Evolutionary conservation across 2,888 invertebrate genomes (phyloP), one percentile per base, ranked within the genome.

Genomic region (Drosophila mayaguana): DNA sequence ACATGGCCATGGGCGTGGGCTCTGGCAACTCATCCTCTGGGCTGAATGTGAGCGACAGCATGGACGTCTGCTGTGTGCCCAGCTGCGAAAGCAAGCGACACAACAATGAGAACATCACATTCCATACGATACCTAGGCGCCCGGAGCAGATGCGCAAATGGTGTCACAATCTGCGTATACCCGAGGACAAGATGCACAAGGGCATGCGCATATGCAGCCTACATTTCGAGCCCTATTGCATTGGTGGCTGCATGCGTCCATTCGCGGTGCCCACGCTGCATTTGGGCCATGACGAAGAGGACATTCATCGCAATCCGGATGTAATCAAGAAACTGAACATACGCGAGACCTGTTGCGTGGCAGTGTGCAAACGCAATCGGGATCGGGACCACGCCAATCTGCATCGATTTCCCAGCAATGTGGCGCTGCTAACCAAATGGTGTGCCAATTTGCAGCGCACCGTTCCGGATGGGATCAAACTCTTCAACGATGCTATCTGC

Each of bases 271-370:
- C 91, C 50, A 91, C 91, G 0, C 59, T 91, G 8, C 78, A 90
- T 3, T 46, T 91, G 66, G 91, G 91, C 0, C 91, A 91, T 55
- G 89, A 92, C 12, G 91, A 91, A 53, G 77, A 86, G 5, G 89
- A 92, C 56, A 91, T 91, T 5, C 88, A 88, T 62, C 87, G 85
- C 9, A 91, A 91, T 80, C 91, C 91, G 9, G 91, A 92, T 63
- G 91, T 92, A 18, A 91, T 91, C 8, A 91, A 91, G 63, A 91
- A 91, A 62, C 71, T 91, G 1, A 91, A 92, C 60, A 91, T 91
- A 22, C 81, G 91, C 0, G 91, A 91, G 65, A 91, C 91, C 0
- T 91, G 91, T 56, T 91, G 91, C 54, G 90, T 91, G 3, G 80
- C 83, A 6, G 80, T 83, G 0, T 91, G 91, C 63, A 91, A 91